Conservation (phyloP, 2,113 vertebrate genomes). For the Cercocebus atys region DNA sequence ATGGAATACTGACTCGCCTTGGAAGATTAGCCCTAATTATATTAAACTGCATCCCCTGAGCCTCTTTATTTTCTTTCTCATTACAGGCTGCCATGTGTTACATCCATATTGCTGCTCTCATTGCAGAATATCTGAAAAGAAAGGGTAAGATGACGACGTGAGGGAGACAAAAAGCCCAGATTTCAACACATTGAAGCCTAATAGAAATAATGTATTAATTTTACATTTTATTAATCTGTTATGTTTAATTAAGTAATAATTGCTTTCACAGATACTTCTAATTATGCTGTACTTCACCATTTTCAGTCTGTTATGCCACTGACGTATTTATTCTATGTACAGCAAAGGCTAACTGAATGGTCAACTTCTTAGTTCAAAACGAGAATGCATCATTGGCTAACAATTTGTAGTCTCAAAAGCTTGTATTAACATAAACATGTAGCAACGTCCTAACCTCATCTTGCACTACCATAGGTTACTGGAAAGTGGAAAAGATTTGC, state of each 20-base stretch:
- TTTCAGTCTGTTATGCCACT: slow-evolving; percentile 2
- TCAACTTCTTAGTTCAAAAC: slow-evolving; percentile 59
- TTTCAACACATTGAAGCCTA: neutral
- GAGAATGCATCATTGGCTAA: slow-evolving; percentile 69
- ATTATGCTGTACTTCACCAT: neutral
- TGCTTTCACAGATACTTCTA: slow-evolving; percentile 11
- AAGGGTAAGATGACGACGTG: slow-evolving; percentile 88
- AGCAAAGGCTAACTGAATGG: slow-evolving; percentile 49
- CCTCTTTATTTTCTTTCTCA: neutral
- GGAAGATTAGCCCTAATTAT: neutral
- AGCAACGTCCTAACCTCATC: slow-evolving; percentile 84
- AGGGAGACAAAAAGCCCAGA: neutral
- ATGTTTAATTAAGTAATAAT: slow-evolving; percentile 55
- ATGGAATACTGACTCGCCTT: neutral
- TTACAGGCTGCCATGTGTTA: slow-evolving; percentile 98
- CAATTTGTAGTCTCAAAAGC: slow-evolving; percentile 77
- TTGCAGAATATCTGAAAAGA: slow-evolving; percentile 97
- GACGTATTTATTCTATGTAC: slow-evolving; percentile 33
- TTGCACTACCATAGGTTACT: slow-evolving; percentile 96
- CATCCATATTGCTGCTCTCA: slow-evolving; percentile 97
- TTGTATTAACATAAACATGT: slow-evolving; percentile 83
- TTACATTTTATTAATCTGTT: neutral
- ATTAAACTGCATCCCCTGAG: neutral
- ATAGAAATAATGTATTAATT: neutral
- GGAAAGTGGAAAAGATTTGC: slow-evolving; percentile 98